Evolutionary conservation across 1,140 invertebrate species (phyloP).

Genomic region (Phymorhynchus buccinoides): DNA sequence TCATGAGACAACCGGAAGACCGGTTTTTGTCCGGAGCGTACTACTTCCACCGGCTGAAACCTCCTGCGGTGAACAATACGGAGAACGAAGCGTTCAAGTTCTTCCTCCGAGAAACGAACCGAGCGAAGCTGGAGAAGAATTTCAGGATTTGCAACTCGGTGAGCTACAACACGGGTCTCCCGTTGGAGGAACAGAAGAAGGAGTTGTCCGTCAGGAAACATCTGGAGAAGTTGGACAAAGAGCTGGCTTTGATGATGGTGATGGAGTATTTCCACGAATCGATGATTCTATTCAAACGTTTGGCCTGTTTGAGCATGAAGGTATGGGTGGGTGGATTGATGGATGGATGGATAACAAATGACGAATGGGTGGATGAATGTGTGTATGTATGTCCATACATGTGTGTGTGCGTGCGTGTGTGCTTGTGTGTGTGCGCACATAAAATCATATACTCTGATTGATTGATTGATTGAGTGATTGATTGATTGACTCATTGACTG

Average conservation of each 20-base stretch:
- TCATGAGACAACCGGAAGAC: constrained; percentile 49
- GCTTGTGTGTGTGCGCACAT: constrained; percentile 42
- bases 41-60: constrained; percentile 38
- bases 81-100: background rate
- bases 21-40: constrained; percentile 48
- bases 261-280: constrained; percentile 76
- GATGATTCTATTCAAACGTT: constrained; percentile 73
- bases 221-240: constrained; percentile 42
- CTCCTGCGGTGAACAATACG: background rate
- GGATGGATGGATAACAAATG: constrained; percentile 44
- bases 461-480: constrained; percentile 35
- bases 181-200: background rate
- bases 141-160: constrained; percentile 6
- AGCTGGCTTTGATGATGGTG: constrained; percentile 76
- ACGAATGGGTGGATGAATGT: background rate
- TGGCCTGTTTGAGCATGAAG: constrained; percentile 72
- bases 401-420: constrained; percentile 15
- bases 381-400: background rate
- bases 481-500: no score
- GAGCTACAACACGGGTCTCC: constrained; percentile 49
- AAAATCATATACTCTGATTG: constrained; percentile 48
- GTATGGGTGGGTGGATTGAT: no score
- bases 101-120: background rate
- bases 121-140: background rate
- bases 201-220: constrained; percentile 21